phyloP scores from a whole-genome alignment of 1,140 invertebrate genomes.

The Hylaeus volcanicus region DNA sequence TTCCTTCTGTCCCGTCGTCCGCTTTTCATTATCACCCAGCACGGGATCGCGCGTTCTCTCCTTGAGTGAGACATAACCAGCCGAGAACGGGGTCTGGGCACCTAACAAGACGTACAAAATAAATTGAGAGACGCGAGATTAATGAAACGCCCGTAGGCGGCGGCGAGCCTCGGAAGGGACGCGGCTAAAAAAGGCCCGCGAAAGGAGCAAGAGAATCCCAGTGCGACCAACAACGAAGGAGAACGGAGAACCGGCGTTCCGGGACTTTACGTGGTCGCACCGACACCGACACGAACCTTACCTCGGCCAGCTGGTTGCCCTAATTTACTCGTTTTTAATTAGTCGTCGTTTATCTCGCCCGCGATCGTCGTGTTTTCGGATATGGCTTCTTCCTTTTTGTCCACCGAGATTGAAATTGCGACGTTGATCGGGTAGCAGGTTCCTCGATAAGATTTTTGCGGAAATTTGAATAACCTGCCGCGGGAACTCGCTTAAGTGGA shows the following conservation, averaged over 20 bases:
- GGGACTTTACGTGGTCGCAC: constrained; percentile 16
- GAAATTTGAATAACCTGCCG: constrained; percentile 4
- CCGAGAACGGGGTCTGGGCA: constrained; percentile 62
- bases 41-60: constrained; percentile 63
- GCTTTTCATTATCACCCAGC: constrained; percentile 63
- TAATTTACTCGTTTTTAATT: constrained; percentile 80
- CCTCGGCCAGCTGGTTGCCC: constrained; percentile 54
- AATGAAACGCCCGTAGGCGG: constrained; percentile 78
- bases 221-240: background rate
- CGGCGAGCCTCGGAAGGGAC: constrained; percentile 73
- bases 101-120: constrained; percentile 79
- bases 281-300: constrained; percentile 24
- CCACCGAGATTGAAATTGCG: background rate
- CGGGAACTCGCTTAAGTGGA: constrained; percentile 16
- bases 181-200: constrained; percentile 69
- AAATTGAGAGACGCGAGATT: constrained; percentile 80
- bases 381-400: background rate
- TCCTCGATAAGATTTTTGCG: background rate
- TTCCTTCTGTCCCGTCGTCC: constrained; percentile 38
- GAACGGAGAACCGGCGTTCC: background rate
- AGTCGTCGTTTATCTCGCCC: constrained; percentile 38
- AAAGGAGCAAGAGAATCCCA: constrained; percentile 51
- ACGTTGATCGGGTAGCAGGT: background rate
- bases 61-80: constrained; percentile 74
- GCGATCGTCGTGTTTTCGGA: constrained; percentile 4